Base-by-base conservation (phyloP, 2,797 vertebrate species). In the Eulemur mongoz region DNA sequence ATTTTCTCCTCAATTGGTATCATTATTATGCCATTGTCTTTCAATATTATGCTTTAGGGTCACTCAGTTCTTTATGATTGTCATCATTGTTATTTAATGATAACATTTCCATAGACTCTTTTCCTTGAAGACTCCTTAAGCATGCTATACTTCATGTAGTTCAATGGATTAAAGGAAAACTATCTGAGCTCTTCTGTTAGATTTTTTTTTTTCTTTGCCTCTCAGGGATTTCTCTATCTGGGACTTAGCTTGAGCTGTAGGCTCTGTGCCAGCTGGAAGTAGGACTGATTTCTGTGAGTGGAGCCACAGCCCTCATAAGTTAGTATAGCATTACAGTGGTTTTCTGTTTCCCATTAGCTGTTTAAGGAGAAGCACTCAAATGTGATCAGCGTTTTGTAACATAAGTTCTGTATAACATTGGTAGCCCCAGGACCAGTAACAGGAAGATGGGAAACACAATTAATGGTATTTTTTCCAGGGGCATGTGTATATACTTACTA, bases 271-370 rank as follows among this genome's bases (percentile, higher is more conserved):
- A 97, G 96, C 89, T 96, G 76, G 94, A 96, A 93, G 89, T 80
- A 73, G 48, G 48, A 75, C 94, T 82, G 96, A 89, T 96, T 97
- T 96, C 91, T 94, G 23, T 94, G 94, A 94, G 89, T 84, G 93
- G 65, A 97, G 93, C 82, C 96, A 93, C 83, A 94, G 63, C 57
- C 80, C 65, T 94, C 50, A 32, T 78, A 95, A 92, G 94, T 96
- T 91, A 94, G 94, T 78, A 45, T 96, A 93, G 91, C 59, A 87
- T 97, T 97, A 96, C 96, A 93, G 91, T 81, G 96, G 94, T 95
- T 96, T 93, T 97, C 96, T 98, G 96, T 97, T 98, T 98, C 90
- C 89, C 79, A 97, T 97, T 97, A 97, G 63, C 70, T 81, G n/a
- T 96, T 96, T 96, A 96, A 96, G 93, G 92, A 89, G 94, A 79